These are phyloP conservation scores for Alitta virens DNA, from an alignment of 2,888 invertebrate species.

Conservation along the genomic window DNA sequence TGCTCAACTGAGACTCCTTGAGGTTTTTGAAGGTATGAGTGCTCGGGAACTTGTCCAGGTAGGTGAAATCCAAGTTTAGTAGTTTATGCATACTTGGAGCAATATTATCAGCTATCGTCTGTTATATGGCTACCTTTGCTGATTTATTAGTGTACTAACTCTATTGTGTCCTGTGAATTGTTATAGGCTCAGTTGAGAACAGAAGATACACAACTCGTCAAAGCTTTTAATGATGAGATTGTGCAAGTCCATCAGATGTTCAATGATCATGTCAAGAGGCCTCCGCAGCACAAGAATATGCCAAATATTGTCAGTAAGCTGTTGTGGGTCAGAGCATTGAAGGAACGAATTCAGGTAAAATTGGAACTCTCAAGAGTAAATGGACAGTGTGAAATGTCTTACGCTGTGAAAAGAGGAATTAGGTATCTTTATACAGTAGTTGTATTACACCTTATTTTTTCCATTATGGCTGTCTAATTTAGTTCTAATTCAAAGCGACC, in stretches of 20 bases:
- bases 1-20: conserved; percentile 52
- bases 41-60: conserved; percentile 56
- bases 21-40: conserved; percentile 57
- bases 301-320: conserved; percentile 52
- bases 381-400: no score
- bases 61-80: conserved; percentile 2
- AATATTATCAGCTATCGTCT: no score
- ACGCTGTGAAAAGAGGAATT: no score
- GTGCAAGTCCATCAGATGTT: conserved; percentile 47
- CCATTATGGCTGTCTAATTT: no score
- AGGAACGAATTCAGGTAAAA: conserved; percentile 46
- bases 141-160: neutral
- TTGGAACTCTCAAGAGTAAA: no score
- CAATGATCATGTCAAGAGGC: conserved; percentile 35
- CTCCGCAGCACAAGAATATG: conserved; percentile 50
- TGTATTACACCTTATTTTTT: no score
- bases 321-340: conserved; percentile 51
- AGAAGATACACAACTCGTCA: conserved; percentile 44
- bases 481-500: no score
- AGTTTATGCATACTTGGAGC: no score
- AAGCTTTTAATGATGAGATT: conserved; percentile 47
- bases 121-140: no score
- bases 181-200: conserved; percentile 32
- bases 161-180: neutral
- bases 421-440: no score